A percentile compares a stretch with the other conserved stretches of the same genome.
Evolutionary conservation across 2,797 vertebrate genomes (phyloP).

Genomic region (Alectoris magna): DNA sequence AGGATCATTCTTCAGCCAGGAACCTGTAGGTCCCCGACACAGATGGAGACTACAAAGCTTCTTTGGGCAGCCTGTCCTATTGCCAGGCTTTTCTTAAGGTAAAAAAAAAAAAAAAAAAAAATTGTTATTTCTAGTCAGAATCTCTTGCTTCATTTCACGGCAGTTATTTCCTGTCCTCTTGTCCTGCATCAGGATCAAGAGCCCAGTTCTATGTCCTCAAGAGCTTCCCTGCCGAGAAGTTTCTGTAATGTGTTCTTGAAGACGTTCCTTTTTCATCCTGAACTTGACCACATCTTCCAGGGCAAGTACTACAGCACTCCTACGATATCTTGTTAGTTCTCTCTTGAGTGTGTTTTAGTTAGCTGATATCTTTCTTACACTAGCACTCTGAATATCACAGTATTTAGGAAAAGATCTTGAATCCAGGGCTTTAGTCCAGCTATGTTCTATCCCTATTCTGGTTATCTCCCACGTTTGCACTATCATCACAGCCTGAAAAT

Average conservation of each 20-base stretch:
- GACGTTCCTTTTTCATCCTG: neutral
- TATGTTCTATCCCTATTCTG: neutral
- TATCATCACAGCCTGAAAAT: neutral
- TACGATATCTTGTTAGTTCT: neutral
- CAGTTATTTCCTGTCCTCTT: neutral
- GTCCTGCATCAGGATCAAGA: neutral
- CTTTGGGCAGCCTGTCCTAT: neutral
- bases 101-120: neutral
- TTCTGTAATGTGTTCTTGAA: neutral
- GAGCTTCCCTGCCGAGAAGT: rapidly evolving
- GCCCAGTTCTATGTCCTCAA: neutral
- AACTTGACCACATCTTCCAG: neutral
- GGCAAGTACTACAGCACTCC: neutral
- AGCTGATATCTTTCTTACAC: neutral
- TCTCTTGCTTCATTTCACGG: neutral
- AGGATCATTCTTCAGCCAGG: no score
- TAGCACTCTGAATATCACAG: rapidly evolving
- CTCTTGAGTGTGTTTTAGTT: neutral
- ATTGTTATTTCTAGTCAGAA: neutral
- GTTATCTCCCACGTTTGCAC: neutral
- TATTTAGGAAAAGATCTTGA: neutral
- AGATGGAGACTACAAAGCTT: neutral
- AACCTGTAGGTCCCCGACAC: no score
- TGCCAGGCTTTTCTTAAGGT: neutral
- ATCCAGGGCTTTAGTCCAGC: neutral